phyloP scores from a whole-genome alignment of 2,113 vertebrate genomes.

The Dolichallabes microphthalmus region DNA sequence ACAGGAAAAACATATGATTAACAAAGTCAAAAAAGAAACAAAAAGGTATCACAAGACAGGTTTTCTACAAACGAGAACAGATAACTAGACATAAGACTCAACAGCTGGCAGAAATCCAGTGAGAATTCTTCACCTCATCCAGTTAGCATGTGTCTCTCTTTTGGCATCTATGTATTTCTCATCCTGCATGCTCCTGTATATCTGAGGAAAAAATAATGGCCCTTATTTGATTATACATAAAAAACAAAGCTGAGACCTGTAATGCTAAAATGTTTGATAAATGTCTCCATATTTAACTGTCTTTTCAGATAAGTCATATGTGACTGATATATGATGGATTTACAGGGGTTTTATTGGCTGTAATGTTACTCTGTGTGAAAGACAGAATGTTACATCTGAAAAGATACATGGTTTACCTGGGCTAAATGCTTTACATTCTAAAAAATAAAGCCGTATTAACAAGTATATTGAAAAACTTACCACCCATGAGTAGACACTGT shows the following conservation, averaged over 20 bases:
- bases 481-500: slow-evolving; percentile 69
- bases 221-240: neutral
- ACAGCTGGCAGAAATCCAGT: neutral
- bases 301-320: neutral
- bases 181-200: slow-evolving; percentile 61
- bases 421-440: neutral
- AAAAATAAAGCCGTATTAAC: neutral
- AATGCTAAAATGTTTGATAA: neutral
- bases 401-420: too few species aligned
- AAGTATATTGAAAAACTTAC: slow-evolving; percentile 51
- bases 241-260: neutral
- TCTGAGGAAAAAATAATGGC: slow-evolving; percentile 44
- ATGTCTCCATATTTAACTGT: neutral
- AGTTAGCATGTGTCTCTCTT: slow-evolving; percentile 63
- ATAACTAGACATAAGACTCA: neutral
- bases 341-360: neutral
- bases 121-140: slow-evolving; percentile 65
- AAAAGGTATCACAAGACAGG: neutral
- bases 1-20: neutral
- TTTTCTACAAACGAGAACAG: neutral
- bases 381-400: neutral
- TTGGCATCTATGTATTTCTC: slow-evolving; percentile 65
- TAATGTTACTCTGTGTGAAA: neutral
- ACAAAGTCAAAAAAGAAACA: neutral
- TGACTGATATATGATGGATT: neutral